Evolutionary conservation across 2,888 invertebrate species (phyloP).

Genomic region (Theodoxus fluviatilis): DNA sequence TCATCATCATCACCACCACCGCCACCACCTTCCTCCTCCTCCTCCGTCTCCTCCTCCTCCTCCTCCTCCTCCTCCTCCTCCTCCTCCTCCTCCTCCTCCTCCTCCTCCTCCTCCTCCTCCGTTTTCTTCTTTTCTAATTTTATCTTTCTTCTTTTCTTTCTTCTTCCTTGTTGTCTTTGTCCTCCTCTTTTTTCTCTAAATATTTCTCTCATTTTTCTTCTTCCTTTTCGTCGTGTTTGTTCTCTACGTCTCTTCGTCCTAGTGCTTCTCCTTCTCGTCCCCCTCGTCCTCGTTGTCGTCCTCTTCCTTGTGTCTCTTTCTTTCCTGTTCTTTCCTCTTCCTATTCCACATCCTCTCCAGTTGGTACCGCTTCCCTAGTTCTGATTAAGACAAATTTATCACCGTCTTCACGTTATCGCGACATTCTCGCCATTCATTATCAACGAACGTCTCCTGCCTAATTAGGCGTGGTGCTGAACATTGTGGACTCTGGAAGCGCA

Average conservation of each 20-base stretch:
- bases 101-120: slow-evolving; percentile 17
- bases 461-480: no score
- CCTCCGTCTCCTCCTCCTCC: neutral
- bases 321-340: neutral
- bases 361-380: neutral
- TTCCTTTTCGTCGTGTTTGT: neutral
- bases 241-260: no score
- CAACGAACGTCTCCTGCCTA: no score
- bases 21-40: neutral
- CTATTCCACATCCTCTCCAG: neutral
- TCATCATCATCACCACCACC: neutral
- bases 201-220: slow-evolving; percentile 12
- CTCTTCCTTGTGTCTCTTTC: slow-evolving; percentile 4
- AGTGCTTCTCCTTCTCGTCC: no score
- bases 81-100: neutral
- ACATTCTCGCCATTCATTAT: no score
- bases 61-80: neutral
- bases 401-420: no score
- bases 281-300: slow-evolving; percentile 3
- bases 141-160: slow-evolving; percentile 13
- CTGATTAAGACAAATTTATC: no score
- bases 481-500: no score
- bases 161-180: neutral
- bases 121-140: no score
- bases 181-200: neutral